Percentiles rank a stretch among this genome's conserved stretches.
These are phyloP conservation scores for Eulacestoma nigropectus DNA, from an alignment of 2,113 vertebrate genomes.

Conservation along the genomic window DNA sequence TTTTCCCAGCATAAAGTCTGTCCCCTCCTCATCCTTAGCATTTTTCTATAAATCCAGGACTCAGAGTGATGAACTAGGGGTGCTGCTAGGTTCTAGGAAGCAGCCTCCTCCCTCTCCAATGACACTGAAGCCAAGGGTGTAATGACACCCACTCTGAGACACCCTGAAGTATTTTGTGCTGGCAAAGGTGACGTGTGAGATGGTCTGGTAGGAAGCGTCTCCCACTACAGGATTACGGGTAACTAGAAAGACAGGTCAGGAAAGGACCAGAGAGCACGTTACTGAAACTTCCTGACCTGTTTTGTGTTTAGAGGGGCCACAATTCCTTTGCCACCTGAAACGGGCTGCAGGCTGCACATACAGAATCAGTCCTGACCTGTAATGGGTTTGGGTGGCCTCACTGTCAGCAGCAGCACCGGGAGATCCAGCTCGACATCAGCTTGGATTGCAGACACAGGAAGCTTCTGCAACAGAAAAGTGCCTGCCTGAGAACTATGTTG, in stretches of 20 bases:
- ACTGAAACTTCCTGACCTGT: neutral
- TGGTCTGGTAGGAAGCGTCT: neutral
- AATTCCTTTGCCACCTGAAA: neutral
- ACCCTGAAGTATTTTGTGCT: neutral
- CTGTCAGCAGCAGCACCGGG: constrained; percentile 70
- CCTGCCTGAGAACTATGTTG: neutral
- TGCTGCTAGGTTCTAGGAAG: neutral
- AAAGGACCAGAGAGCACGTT: neutral
- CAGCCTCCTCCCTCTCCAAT: neutral
- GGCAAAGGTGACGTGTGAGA: neutral
- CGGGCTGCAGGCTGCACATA: neutral
- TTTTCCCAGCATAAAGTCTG: neutral
- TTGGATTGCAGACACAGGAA: neutral
- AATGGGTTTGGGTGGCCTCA: constrained; percentile 72
- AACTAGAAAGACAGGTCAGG: neutral
- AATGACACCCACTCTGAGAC: neutral
- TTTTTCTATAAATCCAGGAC: neutral
- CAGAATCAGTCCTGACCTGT: constrained; percentile 66
- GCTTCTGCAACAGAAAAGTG: constrained; percentile 43
- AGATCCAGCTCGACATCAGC: constrained; percentile 64
- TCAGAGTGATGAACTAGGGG: neutral
- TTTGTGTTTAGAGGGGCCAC: neutral
- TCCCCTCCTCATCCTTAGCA: neutral
- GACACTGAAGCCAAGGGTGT: neutral
- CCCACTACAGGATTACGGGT: neutral